Conservation (phyloP, 2,113 vertebrate species). For the Manacus vitellinus region DNA sequence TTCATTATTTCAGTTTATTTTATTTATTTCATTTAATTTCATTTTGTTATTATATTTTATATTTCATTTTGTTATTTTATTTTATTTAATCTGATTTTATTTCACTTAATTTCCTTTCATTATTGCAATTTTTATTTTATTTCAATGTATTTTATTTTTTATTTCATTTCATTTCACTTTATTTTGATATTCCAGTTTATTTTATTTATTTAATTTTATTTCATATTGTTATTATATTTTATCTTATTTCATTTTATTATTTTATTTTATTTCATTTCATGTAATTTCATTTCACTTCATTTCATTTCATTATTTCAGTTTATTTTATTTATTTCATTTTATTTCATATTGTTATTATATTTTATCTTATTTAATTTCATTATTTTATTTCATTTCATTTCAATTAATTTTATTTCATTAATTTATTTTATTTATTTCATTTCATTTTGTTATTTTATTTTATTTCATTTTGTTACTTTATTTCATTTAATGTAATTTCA, state of each 20-base stretch:
- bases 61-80: background rate
- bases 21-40: background rate
- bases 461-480: background rate
- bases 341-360: too few species aligned
- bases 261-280: background rate
- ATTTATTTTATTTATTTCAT: background rate
- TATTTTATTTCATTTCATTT: background rate
- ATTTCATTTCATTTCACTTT: too few species aligned
- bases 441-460: background rate
- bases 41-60: too few species aligned
- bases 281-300: background rate
- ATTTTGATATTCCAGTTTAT: too few species aligned
- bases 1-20: background rate
- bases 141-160: too few species aligned
- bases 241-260: too few species aligned
- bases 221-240: too few species aligned
- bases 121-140: too few species aligned
- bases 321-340: background rate
- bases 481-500: background rate
- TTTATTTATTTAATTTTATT: too few species aligned
- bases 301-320: background rate
- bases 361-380: too few species aligned
- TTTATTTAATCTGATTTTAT: background rate
- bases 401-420: background rate
- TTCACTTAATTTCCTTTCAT: too few species aligned